Percentiles rank a stretch among this genome's conserved stretches.
Conservation (phyloP, 2,113 vertebrate genomes). For the Leucosticte australis region DNA sequence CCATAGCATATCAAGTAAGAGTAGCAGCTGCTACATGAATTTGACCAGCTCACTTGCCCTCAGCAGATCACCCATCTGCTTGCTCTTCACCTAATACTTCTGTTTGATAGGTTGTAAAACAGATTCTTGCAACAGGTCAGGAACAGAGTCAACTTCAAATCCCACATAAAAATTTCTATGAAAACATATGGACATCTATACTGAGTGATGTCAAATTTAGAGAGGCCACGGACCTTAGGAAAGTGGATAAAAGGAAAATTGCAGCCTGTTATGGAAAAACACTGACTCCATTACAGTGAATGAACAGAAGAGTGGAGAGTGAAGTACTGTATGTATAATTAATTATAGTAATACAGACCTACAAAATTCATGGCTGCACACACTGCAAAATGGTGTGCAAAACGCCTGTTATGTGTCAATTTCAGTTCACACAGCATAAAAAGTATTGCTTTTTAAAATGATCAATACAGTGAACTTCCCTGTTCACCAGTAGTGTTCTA, state of each 20-base stretch:
- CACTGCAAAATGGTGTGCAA: constrained; percentile 18
- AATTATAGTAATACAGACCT: constrained; percentile 76
- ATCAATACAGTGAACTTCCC: constrained; percentile 18
- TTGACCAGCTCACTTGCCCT: constrained; percentile 72
- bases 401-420: not conserved
- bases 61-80: constrained; percentile 93
- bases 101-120: constrained; percentile 94
- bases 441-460: constrained; percentile 6
- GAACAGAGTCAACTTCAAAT: constrained; percentile 90
- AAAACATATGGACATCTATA: constrained; percentile 94
- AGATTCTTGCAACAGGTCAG: constrained; percentile 86
- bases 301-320: constrained; percentile 62
- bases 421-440: not conserved
- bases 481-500: constrained; percentile 29
- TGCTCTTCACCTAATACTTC: constrained; percentile 92
- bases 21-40: constrained; percentile 42
- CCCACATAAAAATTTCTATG: constrained; percentile 88
- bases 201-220: constrained; percentile 92
- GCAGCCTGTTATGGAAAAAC: constrained; percentile 90
- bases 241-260: constrained; percentile 94
- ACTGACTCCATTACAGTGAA: constrained; percentile 83
- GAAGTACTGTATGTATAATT: constrained; percentile 85
- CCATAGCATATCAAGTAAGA: constrained; percentile 37
- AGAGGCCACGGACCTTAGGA: constrained; percentile 87
- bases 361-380: constrained; percentile 47